Evolutionary conservation across 2,888 invertebrate species (phyloP).

Genomic region (Caenorhabditis parvicauda): DNA sequence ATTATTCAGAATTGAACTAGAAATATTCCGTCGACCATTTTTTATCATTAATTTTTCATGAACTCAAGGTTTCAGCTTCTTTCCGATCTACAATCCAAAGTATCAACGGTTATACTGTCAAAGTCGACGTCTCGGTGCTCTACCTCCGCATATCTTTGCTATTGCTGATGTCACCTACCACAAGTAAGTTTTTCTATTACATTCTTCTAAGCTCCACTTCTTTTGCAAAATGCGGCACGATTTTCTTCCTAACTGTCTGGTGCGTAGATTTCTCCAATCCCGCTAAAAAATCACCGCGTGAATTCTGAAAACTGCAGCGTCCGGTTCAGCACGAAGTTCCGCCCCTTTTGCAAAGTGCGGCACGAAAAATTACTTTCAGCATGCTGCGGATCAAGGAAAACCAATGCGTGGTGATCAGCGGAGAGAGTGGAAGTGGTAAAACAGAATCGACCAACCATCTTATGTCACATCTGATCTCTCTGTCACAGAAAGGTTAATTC

Average conservation of each 20-base stretch:
- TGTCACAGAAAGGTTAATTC: slow-evolving; percentile 86
- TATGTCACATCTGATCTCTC: slow-evolving; percentile 87
- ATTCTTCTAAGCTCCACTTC: too few relatives aligned
- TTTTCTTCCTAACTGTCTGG: too few relatives aligned
- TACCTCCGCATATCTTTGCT: slow-evolving; percentile 94
- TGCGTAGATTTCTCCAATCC: too few relatives aligned
- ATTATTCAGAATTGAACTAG: too few relatives aligned
- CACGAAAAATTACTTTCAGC: slow-evolving; percentile 43
- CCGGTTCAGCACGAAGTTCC: too few relatives aligned
- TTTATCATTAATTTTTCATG: not conserved
- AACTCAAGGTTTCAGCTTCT: slow-evolving; percentile 70
- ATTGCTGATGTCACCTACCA: slow-evolving; percentile 67
- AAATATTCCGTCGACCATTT: too few relatives aligned
- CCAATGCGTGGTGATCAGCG: slow-evolving; percentile 83
- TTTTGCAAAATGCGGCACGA: too few relatives aligned
- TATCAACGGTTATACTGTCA: slow-evolving; percentile 88
- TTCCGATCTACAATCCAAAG: slow-evolving; percentile 95
- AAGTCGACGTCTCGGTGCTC: slow-evolving; percentile 82
- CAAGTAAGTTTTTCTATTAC: slow-evolving; percentile 43
- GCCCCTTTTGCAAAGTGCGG: too few relatives aligned
- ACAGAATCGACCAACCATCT: slow-evolving; percentile 94
- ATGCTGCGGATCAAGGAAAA: slow-evolving; percentile 87
- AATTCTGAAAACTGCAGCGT: too few relatives aligned
- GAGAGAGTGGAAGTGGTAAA: slow-evolving; percentile 69
- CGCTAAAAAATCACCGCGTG: too few relatives aligned